Conservation (phyloP, 2,113 vertebrate species). For the Ibidorhyncha struthersii region DNA sequence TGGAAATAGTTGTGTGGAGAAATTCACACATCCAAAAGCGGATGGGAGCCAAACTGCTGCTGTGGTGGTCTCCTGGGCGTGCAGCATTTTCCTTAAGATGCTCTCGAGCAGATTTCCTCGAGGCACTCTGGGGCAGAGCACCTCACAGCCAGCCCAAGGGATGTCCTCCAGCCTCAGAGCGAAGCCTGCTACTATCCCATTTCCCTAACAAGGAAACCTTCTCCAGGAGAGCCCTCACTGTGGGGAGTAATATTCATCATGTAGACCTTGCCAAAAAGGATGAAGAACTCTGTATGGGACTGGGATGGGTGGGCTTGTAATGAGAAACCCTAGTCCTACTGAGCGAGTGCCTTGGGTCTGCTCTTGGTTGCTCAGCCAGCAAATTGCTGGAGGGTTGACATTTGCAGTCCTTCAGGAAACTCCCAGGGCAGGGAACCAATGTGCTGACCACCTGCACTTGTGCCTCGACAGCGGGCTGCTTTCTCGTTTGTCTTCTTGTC, state of each 20-base stretch:
- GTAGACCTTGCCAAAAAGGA: background rate
- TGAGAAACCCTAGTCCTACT: background rate
- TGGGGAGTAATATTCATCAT: background rate
- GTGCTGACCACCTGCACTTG: rapidly evolving
- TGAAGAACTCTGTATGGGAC: background rate
- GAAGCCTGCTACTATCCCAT: background rate
- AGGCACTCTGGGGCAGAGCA: background rate
- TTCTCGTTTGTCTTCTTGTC: background rate
- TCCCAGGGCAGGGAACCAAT: background rate
- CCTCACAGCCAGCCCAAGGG: background rate
- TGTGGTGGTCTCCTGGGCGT: background rate
- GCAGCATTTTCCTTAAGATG: background rate
- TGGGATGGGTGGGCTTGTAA: background rate
- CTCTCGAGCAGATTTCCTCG: too few relatives aligned
- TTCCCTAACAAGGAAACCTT: background rate
- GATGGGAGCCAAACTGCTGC: rapidly evolving
- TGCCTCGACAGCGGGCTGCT: background rate
- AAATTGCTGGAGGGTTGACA: background rate
- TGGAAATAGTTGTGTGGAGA: background rate
- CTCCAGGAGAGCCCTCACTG: background rate
- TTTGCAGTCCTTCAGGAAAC: background rate
- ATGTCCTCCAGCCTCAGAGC: background rate
- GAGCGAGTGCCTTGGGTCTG: background rate
- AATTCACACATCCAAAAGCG: background rate
- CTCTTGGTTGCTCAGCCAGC: background rate